Base-by-base conservation (phyloP, 2,113 vertebrate genomes). In the Orcinus orca region DNA sequence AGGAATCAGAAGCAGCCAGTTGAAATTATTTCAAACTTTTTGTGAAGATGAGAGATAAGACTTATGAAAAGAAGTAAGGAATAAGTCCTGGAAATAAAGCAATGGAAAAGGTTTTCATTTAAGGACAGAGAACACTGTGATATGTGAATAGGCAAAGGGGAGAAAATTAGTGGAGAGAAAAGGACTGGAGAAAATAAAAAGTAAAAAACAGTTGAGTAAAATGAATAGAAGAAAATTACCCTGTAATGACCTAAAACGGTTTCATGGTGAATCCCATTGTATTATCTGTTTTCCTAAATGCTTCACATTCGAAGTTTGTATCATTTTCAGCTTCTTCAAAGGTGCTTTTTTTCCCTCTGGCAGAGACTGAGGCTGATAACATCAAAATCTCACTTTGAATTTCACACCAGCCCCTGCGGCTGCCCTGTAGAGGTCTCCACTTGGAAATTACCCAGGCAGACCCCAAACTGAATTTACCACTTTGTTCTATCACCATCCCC, bases 251-350 rank as follows among this genome's bases (percentile, higher is more conserved):
- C 55, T 90, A 53, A 83, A 79, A 84, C 38, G 15, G 80, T 86
- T 90, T 92, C 3, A 36, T 47, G 58, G 63, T 81, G 87, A 93
- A 93, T 50, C 10, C 12, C 38, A 58, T 44, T 77, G 50, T 86
- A 81, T 81, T 50, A 47, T n/a, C 81, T 87, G 41, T 77, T 97
- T 88, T 96, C 44, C 77, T 76, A 74, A 83, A 84, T 85, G 67
- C 44, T 93, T 95, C 25, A 1, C 79, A 47, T 29, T 60, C 60
- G n/a, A 82, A 74, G 15, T 83, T 86, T 86, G 12, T 18, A 47
- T 86, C 23, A 31, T 93, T 83, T 85, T 94, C 50, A 67, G 29
- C 33, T 95, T 91, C 38, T 70, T 77, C 36, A 87, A 92, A 94
- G 33, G 33, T 84, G 11, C 53, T 63, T 77, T 82, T 89, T 95